phyloP scores from a whole-genome alignment of 2,113 vertebrate genomes.

The Isurus oxyrinchus region DNA sequence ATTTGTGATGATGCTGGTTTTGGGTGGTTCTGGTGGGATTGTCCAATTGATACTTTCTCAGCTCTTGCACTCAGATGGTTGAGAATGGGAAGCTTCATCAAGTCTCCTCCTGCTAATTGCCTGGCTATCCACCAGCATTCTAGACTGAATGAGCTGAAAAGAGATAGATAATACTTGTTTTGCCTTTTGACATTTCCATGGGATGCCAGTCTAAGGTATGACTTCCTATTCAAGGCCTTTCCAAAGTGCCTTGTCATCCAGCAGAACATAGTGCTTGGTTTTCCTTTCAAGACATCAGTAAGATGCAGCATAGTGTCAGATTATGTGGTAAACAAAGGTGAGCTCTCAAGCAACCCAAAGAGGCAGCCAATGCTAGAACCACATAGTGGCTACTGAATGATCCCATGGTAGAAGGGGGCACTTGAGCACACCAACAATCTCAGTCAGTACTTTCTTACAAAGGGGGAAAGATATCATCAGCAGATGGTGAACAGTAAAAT shows the following conservation, averaged over 20 bases:
- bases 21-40: neutral
- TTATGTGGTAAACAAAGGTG: neutral
- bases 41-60: neutral
- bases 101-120: neutral
- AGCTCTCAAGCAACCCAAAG: neutral
- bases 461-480: neutral
- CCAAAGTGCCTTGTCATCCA: neutral
- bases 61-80: neutral
- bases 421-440: neutral
- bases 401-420: neutral
- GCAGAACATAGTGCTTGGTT: neutral
- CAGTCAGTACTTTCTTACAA: neutral
- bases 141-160: neutral
- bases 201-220: neutral
- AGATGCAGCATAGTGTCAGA: neutral
- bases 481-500: neutral
- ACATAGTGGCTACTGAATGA: neutral
- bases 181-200: neutral
- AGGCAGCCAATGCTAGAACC: neutral
- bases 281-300: neutral
- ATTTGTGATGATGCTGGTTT: neutral
- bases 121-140: neutral
- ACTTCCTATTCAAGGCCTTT: neutral
- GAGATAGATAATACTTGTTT: neutral
- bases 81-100: neutral